phyloP scores from a whole-genome alignment of 2,797 vertebrate species.

The Potorous gilbertii region DNA sequence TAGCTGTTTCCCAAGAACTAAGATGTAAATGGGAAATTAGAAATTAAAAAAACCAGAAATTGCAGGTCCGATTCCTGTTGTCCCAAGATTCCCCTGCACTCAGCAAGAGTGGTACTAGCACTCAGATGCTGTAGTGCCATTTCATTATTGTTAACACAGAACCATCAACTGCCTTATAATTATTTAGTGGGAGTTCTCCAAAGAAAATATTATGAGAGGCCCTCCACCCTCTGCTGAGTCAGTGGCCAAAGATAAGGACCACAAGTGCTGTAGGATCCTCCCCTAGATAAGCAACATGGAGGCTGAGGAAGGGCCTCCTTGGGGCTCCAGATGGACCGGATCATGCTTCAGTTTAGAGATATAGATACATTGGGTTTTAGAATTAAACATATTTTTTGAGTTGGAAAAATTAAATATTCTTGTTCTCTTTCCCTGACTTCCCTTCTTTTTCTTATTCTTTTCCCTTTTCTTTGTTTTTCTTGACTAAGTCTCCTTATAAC shows the following conservation, averaged over 20 bases:
- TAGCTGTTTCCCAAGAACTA: background rate
- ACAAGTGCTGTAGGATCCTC: background rate
- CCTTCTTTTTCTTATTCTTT: background rate
- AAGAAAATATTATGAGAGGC: conserved; percentile 49
- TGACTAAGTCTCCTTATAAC: background rate
- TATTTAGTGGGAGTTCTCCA: conserved; percentile 61
- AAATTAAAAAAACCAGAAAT: background rate
- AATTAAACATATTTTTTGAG: background rate
- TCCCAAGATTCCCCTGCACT: background rate
- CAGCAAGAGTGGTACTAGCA: no score
- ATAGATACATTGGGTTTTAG: background rate
- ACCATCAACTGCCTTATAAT: conserved; percentile 58
- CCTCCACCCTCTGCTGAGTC: conserved; percentile 52
- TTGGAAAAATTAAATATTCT: background rate
- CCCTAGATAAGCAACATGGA: background rate
- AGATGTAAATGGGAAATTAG: background rate
- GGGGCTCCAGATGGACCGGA: background rate
- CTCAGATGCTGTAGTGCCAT: conserved; percentile 44
- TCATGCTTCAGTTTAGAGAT: background rate
- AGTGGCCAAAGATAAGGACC: conserved; percentile 21
- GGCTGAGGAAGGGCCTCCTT: background rate
- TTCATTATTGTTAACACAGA: conserved; percentile 64
- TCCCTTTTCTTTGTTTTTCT: background rate
- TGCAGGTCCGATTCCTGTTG: background rate
- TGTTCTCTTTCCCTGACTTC: background rate